Base-by-base conservation (phyloP, 2,797 vertebrate genomes). In the Acrossocheilus fasciatus region DNA sequence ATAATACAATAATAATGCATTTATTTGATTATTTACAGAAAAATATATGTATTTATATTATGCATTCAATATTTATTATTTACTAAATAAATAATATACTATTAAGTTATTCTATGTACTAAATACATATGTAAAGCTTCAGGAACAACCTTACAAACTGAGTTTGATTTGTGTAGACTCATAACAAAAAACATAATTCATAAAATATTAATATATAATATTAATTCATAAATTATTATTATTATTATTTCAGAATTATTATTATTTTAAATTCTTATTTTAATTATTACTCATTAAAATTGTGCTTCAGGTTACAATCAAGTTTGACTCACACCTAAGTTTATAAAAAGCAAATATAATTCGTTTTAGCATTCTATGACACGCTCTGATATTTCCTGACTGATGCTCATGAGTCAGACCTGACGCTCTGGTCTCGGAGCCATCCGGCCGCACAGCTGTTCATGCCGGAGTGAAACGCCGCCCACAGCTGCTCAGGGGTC, bases 381-480 rank as follows among this genome's bases (percentile, higher is more conserved):
- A 45, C 43, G 11, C 10, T 11, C 10, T 45, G 45, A 47, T 50
- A 50, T 50, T 15, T 4, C 47, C 47, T 17, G 47, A 17, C 15
- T 50, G 47, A 50, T 50, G 47, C 47, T 50, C 47, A 5, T 50
- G 47, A 50, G 47, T 50, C 47, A 5, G 15, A 99, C 98, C 98
- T 95, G 89, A 99, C 97, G 0, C 96, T 98, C 93, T 94, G 97
- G 92, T 99, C 98, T 0, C 96, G 95, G 70, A 99, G 94, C 98
- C 98, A 99, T 87, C 98, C 98, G 0, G 97, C 96, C 0, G 98
- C 96, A n/a, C 98, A 99, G 93, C 97, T 98, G 94, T 96, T 94
- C 6, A 97, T 97, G 85, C 97, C 97, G 0, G 98, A 97, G 87
- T 96, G 95, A 26, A 97, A 98, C 12, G 97, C 97, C 0, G 96